These are phyloP conservation scores for Amphipoea oculea DNA, from an alignment of 2,888 invertebrate species.

Conservation along the genomic window DNA sequence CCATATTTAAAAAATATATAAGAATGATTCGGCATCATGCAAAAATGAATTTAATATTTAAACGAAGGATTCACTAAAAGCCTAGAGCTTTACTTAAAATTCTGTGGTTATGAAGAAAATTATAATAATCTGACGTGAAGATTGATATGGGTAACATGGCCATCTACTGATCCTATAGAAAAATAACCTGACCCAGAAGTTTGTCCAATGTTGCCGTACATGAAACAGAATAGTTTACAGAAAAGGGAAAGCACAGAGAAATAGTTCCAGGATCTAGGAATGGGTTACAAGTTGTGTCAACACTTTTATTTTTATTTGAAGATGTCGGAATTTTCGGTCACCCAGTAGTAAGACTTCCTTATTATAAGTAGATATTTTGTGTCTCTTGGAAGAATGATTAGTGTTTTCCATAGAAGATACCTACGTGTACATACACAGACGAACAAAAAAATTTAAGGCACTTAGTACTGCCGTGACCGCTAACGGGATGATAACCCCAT, in stretches of 20 bases:
- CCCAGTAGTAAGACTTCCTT: background rate
- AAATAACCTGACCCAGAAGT: constrained; percentile 59
- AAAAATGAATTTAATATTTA: constrained; percentile 15
- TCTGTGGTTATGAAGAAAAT: constrained; percentile 12
- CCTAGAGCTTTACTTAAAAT: constrained; percentile 28
- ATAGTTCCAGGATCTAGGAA: background rate
- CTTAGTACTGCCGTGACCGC: background rate
- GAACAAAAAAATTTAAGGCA: background rate
- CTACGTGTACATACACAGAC: background rate
- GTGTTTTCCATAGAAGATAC: background rate
- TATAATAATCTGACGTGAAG: constrained; percentile 2
- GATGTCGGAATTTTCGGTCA: background rate
- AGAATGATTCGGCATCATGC: constrained; percentile 34
- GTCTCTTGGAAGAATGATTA: background rate
- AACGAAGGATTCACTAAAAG: constrained; percentile 18
- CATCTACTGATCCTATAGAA: constrained; percentile 50
- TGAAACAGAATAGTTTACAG: constrained; percentile 62
- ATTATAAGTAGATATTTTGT: background rate
- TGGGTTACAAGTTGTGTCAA: background rate
- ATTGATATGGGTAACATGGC: constrained; percentile 32
- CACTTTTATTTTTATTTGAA: background rate
- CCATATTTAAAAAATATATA: background rate
- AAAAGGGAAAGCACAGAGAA: constrained; percentile 40
- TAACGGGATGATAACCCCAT: background rate
- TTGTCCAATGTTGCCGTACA: constrained; percentile 62